Evolutionary conservation across 1,140 invertebrate species (phyloP), one percentile per base, ranked within the genome.

Genomic region (Leptopilina boulardi): DNA sequence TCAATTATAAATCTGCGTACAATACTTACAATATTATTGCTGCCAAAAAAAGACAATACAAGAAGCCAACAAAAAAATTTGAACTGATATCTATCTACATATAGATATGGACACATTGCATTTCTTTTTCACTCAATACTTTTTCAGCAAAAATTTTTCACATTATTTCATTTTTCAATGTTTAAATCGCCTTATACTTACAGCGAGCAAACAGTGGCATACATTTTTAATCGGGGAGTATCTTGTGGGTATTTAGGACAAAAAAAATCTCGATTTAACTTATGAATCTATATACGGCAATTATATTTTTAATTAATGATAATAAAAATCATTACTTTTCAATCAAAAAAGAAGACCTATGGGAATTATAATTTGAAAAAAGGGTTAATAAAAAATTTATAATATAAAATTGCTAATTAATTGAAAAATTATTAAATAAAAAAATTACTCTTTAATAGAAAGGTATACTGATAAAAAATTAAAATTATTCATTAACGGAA

Each of bases 101-200:
- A 13, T 41, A 56, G 34, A 47, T 73, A 54, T 34, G 59, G n/a
- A 71, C 71, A 72, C 11, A 44, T 44, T 10, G 13, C 38, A 38
- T 34, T 75, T 59, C 26, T 75, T 75, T 75, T 66, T 18, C 44
- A 80, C 54, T 72, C n/a, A n/a, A 56, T 47, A 73, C 71, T 70
- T 76, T 74, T 71, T 76, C 71, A 72, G 70, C 71, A 77, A 6
- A 2, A 75, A 72, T 59, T 51, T 47, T 47, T 75, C 30, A 21
- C 13, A 73, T 21, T 5, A 66, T 66, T 66, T 66, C 26, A 26
- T 30, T 30, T 26, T 66, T 21, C 19, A 56, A 19, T 66, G 15
- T 66, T 66, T 26, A 11, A 66, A 66, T 26, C 56, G 3, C 23
- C 2, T 66, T 2, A 13, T 15, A 66, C 13, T 66, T 23, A 15